phyloP scores from a whole-genome alignment of 2,113 vertebrate species.

The Catharus fuscescens region DNA sequence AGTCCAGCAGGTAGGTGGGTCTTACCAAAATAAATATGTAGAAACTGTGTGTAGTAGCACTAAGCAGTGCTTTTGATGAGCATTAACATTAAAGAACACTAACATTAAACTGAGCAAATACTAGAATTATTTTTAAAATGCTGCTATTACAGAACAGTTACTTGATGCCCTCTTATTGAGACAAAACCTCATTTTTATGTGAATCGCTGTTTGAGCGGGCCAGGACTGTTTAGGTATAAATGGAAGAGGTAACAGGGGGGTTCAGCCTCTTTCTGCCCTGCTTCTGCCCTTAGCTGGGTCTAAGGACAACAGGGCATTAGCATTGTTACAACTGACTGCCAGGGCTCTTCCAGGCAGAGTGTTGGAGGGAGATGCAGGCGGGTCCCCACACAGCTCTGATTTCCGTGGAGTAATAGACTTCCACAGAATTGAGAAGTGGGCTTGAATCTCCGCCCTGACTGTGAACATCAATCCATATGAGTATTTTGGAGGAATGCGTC shows the following conservation, averaged over 20 bases:
- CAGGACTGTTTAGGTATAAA: neutral
- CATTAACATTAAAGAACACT: neutral
- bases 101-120: neutral
- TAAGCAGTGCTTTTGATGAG: neutral
- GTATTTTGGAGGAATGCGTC: neutral
- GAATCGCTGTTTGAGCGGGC: accelerated
- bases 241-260: neutral
- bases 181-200: neutral
- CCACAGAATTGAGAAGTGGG: neutral
- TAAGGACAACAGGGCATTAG: too few species aligned
- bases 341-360: neutral
- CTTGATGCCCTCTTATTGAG: neutral
- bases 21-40: neutral
- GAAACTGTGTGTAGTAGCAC: neutral
- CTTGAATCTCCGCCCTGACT: neutral
- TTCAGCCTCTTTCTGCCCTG: neutral
- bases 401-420: neutral
- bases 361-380: too few species aligned
- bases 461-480: accelerated
- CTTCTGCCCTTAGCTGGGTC: neutral
- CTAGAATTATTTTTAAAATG: neutral
- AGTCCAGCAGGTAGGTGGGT: neutral
- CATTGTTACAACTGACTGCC: neutral
- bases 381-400: neutral
- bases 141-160: accelerated